A percentile compares a stretch with the other conserved stretches of the same genome.
These are phyloP conservation scores for Acanthosepion lycidas DNA, from an alignment of 2,888 invertebrate species.

Conservation along the genomic window DNA sequence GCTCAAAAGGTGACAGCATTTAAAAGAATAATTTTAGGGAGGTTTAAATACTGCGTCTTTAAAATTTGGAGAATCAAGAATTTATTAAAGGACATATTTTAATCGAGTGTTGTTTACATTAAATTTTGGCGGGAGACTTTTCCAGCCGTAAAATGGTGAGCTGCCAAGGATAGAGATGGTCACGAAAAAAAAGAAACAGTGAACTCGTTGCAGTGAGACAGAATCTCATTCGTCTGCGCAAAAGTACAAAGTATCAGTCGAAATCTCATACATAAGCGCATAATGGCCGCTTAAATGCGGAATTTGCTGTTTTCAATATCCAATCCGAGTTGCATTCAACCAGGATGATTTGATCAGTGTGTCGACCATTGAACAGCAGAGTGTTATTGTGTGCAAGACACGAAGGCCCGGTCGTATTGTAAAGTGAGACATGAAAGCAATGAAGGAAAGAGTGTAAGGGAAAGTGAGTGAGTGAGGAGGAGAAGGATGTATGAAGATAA, in stretches of 20 bases:
- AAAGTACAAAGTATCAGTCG: neutral
- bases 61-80: neutral
- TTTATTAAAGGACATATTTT: neutral
- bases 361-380: neutral
- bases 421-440: neutral
- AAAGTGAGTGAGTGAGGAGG: neutral
- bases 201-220: neutral
- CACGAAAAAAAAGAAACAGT: neutral
- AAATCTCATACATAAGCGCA: conserved; percentile 2
- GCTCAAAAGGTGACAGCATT: neutral
- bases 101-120: neutral
- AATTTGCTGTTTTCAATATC: neutral
- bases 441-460: neutral
- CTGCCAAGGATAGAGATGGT: neutral
- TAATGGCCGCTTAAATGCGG: conserved; percentile 33
- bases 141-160: neutral
- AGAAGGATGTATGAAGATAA: neutral
- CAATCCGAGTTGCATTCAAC: conserved; percentile 14
- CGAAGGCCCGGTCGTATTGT: neutral
- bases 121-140: neutral
- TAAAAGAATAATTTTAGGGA: neutral
- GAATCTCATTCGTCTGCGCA: neutral
- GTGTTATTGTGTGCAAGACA: conserved; percentile 17
- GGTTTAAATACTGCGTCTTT: neutral
- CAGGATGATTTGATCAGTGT: conserved; percentile 15